These are phyloP conservation scores for Odontamblyopus rebecca DNA, from an alignment of 2,797 vertebrate genomes.

Conservation along the genomic window DNA sequence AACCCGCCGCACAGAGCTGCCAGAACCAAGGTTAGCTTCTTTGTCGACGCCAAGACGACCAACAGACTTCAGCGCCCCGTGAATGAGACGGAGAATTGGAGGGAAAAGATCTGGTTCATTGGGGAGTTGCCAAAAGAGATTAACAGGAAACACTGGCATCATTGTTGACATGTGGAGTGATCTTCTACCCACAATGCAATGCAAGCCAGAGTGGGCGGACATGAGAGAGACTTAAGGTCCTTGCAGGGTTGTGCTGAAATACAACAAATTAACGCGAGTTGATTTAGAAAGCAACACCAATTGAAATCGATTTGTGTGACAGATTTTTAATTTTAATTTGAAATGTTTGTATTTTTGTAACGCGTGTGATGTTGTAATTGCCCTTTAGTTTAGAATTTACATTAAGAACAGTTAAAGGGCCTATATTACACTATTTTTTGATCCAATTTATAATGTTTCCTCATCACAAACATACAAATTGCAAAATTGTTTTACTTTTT, in stretches of 20 bases:
- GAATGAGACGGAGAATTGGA: constrained; percentile 53
- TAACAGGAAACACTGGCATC: constrained; percentile 75
- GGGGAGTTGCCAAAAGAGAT: constrained; percentile 73
- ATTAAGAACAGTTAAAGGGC: background rate
- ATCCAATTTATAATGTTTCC: too few species aligned
- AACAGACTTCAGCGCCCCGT: constrained; percentile 52
- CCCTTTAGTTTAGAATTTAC: background rate
- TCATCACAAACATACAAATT: too few species aligned
- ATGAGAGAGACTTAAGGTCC: constrained; percentile 69
- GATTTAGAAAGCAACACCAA: constrained; percentile 35
- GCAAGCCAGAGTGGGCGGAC: constrained; percentile 64
- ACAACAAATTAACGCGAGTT: constrained; percentile 63
- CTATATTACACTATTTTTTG: too few species aligned
- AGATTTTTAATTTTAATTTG: constrained; percentile 47
- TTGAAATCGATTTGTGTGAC: constrained; percentile 51
- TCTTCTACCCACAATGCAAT: constrained; percentile 77
- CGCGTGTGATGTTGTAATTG: constrained; percentile 35
- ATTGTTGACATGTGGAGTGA: constrained; percentile 73
- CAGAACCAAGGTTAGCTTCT: constrained; percentile 71
- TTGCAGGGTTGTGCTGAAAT: constrained; percentile 70
- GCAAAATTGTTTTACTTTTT: too few species aligned
- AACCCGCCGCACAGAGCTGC: constrained; percentile 63
- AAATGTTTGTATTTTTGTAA: too few species aligned
- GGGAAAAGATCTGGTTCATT: constrained; percentile 59
- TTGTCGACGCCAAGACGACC: constrained; percentile 67